Percentiles rank a stretch among this genome's conserved stretches.
These are phyloP conservation scores for Lasioglossum zephyrum DNA, from an alignment of 2,888 invertebrate genomes.

Conservation along the genomic window DNA sequence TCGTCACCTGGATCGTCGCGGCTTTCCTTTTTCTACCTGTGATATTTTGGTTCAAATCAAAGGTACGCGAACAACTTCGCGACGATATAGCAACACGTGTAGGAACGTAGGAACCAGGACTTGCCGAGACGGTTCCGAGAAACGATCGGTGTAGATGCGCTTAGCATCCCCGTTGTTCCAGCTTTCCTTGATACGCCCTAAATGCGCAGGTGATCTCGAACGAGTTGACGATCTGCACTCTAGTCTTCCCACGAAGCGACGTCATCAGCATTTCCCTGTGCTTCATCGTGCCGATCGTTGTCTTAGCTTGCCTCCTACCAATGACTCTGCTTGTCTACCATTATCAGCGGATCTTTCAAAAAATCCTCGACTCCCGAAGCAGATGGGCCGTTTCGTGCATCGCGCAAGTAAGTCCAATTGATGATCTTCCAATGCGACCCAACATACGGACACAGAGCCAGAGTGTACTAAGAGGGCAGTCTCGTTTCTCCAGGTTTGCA, in stretches of 20 bases:
- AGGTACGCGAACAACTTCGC: slow-evolving; percentile 63
- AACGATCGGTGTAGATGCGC: not conserved
- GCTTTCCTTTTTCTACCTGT: slow-evolving; percentile 85
- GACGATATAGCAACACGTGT: too few species aligned
- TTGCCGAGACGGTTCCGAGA: slow-evolving; percentile 4
- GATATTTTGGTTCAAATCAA: slow-evolving; percentile 85
- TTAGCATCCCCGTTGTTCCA: not conserved
- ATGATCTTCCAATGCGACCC: not conserved
- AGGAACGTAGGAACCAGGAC: not conserved
- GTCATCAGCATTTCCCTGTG: slow-evolving; percentile 85
- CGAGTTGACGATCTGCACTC: slow-evolving; percentile 84
- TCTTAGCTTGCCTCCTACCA: slow-evolving; percentile 85
- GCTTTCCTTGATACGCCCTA: not conserved
- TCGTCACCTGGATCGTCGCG: slow-evolving; percentile 85
- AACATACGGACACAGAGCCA: not conserved
- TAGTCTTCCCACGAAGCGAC: slow-evolving; percentile 85
- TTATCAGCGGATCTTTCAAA: slow-evolving; percentile 86
- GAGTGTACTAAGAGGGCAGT: not conserved
- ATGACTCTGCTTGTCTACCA: slow-evolving; percentile 86
- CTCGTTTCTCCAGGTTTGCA: too few species aligned
- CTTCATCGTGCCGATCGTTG: slow-evolving; percentile 85
- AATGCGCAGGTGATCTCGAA: slow-evolving; percentile 66
- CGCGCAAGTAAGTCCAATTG: slow-evolving; percentile 73
- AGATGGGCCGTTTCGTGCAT: slow-evolving; percentile 86
- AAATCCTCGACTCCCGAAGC: slow-evolving; percentile 85